These are phyloP conservation scores for Neoaliturus tenellus DNA, from an alignment of 2,888 invertebrate genomes.

Conservation along the genomic window DNA sequence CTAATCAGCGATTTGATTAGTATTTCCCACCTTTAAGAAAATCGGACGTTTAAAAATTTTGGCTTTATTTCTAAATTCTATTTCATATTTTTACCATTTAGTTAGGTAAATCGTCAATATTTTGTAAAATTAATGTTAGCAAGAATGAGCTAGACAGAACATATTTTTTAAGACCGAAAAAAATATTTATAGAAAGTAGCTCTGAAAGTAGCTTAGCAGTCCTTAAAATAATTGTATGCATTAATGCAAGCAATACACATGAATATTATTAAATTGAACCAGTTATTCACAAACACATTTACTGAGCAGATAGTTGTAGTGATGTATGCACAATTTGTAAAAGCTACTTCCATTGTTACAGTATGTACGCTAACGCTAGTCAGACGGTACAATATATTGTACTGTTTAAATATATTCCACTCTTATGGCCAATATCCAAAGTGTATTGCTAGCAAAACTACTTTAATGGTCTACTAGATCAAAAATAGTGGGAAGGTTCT, in stretches of 20 bases:
- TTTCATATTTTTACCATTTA: too few relatives aligned
- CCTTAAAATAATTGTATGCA: too few relatives aligned
- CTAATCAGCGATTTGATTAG: too few relatives aligned
- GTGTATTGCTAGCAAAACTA: conserved; percentile 9
- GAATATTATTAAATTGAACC: background rate
- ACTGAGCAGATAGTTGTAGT: conserved; percentile 16
- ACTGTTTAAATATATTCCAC: conserved; percentile 2
- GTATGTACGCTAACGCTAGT: conserved; percentile 12
- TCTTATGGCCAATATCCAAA: conserved; percentile 28
- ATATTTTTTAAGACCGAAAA: too few relatives aligned
- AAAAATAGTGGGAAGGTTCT: background rate
- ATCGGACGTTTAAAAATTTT: too few relatives aligned
- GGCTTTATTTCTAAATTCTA: too few relatives aligned
- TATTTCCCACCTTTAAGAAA: too few relatives aligned
- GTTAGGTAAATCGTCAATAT: too few relatives aligned
- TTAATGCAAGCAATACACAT: background rate
- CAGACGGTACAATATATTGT: conserved; percentile 9
- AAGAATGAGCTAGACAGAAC: too few relatives aligned
- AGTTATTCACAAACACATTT: background rate
- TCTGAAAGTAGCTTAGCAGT: too few relatives aligned
- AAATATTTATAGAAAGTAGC: too few relatives aligned
- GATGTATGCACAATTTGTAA: conserved; percentile 8
- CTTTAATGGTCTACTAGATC: conserved; percentile 20
- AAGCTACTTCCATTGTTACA: background rate
- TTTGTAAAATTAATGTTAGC: too few relatives aligned